phyloP scores from a whole-genome alignment of 2,888 invertebrate genomes.

The Spodoptera picta region DNA sequence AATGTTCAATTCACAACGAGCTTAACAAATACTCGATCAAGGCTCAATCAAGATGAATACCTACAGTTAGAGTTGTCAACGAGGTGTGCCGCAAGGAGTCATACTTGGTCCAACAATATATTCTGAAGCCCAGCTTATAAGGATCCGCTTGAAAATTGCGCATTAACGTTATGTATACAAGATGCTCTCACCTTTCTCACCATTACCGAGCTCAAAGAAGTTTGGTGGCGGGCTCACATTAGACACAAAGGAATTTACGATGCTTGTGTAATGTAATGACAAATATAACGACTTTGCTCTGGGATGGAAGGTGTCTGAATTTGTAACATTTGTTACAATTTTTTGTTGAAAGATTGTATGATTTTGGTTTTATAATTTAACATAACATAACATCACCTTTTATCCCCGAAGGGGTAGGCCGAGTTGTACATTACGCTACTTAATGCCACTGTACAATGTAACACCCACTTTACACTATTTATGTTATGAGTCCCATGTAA shows the following conservation, averaged over 20 bases:
- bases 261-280: constrained; percentile 47
- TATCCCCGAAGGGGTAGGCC: too few species aligned
- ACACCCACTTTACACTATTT: too few species aligned
- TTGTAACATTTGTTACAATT: constrained; percentile 18
- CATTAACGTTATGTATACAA: constrained; percentile 54
- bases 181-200: constrained; percentile 51
- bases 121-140: constrained; percentile 14
- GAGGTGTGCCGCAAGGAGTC: constrained; percentile 18
- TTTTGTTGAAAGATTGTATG: constrained; percentile 10
- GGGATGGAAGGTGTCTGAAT: constrained; percentile 20
- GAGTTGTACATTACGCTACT: too few species aligned
- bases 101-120: constrained; percentile 21
- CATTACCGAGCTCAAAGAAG: constrained; percentile 45
- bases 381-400: too few species aligned
- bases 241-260: constrained; percentile 49
- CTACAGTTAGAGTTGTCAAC: constrained; percentile 23
- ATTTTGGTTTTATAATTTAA: constrained; percentile 8
- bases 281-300: constrained; percentile 47
- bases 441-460: too few species aligned
- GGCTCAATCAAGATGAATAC: constrained; percentile 32
- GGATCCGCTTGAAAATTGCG: constrained; percentile 49
- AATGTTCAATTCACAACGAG: constrained; percentile 16
- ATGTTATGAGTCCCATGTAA: too few species aligned
- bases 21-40: constrained; percentile 37
- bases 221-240: constrained; percentile 47